Evolutionary conservation across 1,140 invertebrate genomes (phyloP).

Genomic region (Drosophila willistoni): DNA sequence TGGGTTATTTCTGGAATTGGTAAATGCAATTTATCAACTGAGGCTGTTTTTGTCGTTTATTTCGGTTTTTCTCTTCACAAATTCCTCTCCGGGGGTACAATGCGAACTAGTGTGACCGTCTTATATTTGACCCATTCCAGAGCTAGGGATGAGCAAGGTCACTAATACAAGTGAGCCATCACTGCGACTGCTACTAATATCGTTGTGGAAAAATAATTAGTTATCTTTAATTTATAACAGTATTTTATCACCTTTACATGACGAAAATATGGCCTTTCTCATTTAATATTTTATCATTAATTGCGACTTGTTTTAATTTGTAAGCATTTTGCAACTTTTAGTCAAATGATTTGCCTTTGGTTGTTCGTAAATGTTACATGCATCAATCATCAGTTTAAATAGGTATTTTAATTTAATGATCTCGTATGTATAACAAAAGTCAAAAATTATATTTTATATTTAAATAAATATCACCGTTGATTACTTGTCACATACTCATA

Average conservation of each 20-base stretch:
- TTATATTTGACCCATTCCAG: neutral
- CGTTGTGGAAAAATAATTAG: neutral
- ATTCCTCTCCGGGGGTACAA: neutral
- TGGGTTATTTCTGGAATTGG: conserved; percentile 34
- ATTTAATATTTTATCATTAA: too few species aligned
- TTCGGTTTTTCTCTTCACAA: conserved; percentile 34
- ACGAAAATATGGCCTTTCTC: too few species aligned
- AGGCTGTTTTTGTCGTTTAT: conserved; percentile 21
- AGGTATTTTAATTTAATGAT: too few species aligned
- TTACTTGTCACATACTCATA: neutral
- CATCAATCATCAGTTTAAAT: too few species aligned
- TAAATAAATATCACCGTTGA: too few species aligned
- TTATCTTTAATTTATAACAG: neutral
- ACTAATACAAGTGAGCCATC: neutral
- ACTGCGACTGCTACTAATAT: neutral
- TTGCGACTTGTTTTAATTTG: too few species aligned
- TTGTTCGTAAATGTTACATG: too few species aligned
- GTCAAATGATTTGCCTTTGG: too few species aligned
- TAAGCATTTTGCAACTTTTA: too few species aligned
- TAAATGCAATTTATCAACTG: conserved; percentile 53
- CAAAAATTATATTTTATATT: too few species aligned
- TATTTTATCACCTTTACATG: neutral
- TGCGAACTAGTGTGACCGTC: neutral
- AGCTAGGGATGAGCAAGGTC: neutral
- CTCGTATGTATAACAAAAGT: too few species aligned